Percentiles rank a stretch among this genome's conserved stretches.
These are phyloP conservation scores for Caenorhabditis parvicauda DNA, from an alignment of 2,888 invertebrate genomes.

Conservation along the genomic window DNA sequence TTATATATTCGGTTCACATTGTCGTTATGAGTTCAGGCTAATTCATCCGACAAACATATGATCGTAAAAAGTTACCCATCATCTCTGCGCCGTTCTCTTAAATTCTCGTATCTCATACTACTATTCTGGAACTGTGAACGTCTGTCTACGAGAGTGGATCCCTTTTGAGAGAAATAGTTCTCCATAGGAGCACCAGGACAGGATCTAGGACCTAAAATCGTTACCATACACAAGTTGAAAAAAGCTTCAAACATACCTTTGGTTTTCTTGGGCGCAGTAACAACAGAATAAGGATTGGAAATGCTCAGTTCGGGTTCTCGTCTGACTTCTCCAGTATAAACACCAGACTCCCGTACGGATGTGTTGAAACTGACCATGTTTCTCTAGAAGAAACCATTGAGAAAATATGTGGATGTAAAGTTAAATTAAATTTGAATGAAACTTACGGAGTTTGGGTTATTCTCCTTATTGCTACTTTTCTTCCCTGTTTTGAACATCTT, in stretches of 20 bases:
- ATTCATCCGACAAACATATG: no score
- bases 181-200: slow-evolving; percentile 40
- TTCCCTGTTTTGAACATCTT: slow-evolving; percentile 36
- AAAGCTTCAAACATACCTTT: slow-evolving; percentile 12
- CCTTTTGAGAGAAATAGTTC: background rate
- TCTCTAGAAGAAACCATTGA: slow-evolving; percentile 5
- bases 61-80: slow-evolving; percentile 21
- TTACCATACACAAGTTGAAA: background rate
- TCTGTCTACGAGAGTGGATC: slow-evolving; percentile 3
- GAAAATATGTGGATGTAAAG: background rate
- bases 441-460: slow-evolving; percentile 20
- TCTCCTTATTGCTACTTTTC: slow-evolving; percentile 36
- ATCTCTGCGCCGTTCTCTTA: slow-evolving; percentile 13
- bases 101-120: slow-evolving; percentile 1
- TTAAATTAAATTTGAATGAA: background rate
- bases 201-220: slow-evolving; percentile 27
- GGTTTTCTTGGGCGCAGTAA: slow-evolving; percentile 32
- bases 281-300: slow-evolving; percentile 38
- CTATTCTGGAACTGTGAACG: slow-evolving; percentile 13
- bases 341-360: no score
- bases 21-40: no score
- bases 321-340: slow-evolving; percentile 17
- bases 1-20: no score
- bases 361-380: no score
- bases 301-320: slow-evolving; percentile 20